Evolutionary conservation across 2,888 invertebrate genomes (phyloP).

Genomic region (Aleiodes leptofemur): DNA sequence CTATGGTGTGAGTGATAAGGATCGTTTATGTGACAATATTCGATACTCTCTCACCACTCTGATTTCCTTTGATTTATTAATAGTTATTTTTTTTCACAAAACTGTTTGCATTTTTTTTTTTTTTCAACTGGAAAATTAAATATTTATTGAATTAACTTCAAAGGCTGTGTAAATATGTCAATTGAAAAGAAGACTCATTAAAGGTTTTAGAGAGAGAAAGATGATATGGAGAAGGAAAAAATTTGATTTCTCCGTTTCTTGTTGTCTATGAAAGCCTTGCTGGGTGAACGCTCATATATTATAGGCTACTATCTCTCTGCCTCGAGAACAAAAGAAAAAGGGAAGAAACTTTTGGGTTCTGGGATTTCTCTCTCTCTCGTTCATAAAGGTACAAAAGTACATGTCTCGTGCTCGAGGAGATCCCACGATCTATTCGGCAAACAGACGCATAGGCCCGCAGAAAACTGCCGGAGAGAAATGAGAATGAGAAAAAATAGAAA

Average conservation of each 20-base stretch:
- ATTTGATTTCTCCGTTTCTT: too few relatives aligned
- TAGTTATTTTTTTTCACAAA: background rate
- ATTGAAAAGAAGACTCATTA: background rate
- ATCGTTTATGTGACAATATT: slow-evolving; percentile 38
- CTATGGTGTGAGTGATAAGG: slow-evolving; percentile 41
- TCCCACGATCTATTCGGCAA: slow-evolving; percentile 62
- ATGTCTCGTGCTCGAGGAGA: slow-evolving; percentile 63
- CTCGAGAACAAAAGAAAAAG: slow-evolving; percentile 62
- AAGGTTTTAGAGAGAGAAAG: too few relatives aligned
- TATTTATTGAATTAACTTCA: background rate
- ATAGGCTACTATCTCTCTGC: slow-evolving; percentile 40
- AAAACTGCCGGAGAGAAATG: slow-evolving; percentile 45
- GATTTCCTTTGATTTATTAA: background rate
- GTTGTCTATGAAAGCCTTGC: slow-evolving; percentile 52
- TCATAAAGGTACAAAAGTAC: slow-evolving; percentile 72
- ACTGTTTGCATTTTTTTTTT: background rate
- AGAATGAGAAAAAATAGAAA: slow-evolving; percentile 34
- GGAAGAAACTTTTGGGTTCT: slow-evolving; percentile 62
- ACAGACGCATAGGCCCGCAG: slow-evolving; percentile 51
- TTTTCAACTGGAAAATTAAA: background rate
- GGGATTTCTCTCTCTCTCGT: slow-evolving; percentile 54
- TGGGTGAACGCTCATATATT: slow-evolving; percentile 31
- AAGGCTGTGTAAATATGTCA: slow-evolving; percentile 4
- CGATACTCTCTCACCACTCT: background rate
- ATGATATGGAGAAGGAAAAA: too few relatives aligned